Base-by-base conservation (phyloP, 2,888 invertebrate genomes). In the Xylota segnis region DNA sequence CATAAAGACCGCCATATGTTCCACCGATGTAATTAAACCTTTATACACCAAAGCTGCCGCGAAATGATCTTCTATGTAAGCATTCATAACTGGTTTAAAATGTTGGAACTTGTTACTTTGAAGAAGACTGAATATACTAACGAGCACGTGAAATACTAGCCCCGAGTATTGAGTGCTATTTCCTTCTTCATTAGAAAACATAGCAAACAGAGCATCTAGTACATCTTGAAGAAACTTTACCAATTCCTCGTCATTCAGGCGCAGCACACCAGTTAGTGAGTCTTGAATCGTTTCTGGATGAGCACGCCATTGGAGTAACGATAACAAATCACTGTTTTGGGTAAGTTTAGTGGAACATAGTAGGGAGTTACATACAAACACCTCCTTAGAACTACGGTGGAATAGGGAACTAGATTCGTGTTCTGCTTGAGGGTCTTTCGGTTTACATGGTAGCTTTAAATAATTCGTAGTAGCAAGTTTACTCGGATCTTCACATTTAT, bases 341-440 rank as follows among this genome's bases (percentile, higher is more conserved):
- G 99, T 98, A 7, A 98, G 93, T 92, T 99, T 99, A n/a, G 98
- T 98, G 23, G 98, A 98, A 91, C 98, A 98, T 27, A 99, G 93
- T 47, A 97, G 91, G 0, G 98, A 98, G 89, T 95, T 95, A 9
- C 98, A 94, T 50, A 95, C 94, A 81, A 98, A 96, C 12, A 95
- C 94, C 92, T 98, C 98, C 91, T 97, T 97, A 87, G 96, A 95
- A 88, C 97, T 97, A 89, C 96, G 94, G 87, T 95, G 95, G 92
- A 97, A 97, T 58, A 94, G 90, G 0, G 93, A 92, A 84, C 91
- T 92, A 37, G 92, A 93, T 37, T 93, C 90, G 10, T 93, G 88
- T 77, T 93, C 91, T 5, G 92, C 91, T 56, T 93, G 94, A 0
- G 94, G 91, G 90, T 96, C 95, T 86, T 93, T 94, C 0, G 94